A percentile compares a stretch with the other conserved stretches of the same genome.
These are phyloP conservation scores for Calidris pugnax DNA, from an alignment of 2,113 vertebrate genomes.

Conservation along the genomic window DNA sequence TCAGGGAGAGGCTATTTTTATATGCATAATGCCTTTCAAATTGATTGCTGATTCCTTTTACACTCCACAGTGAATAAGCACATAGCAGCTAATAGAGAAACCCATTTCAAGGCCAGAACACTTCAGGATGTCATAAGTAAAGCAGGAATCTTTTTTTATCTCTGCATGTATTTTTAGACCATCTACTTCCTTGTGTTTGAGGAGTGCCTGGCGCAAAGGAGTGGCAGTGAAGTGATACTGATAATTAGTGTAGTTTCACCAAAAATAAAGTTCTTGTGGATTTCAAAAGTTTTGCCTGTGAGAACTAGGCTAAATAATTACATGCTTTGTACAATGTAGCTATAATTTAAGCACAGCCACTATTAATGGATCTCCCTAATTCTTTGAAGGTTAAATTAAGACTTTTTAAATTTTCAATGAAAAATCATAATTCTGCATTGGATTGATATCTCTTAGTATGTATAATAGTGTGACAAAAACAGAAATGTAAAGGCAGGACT, in stretches of 20 bases:
- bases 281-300: background rate
- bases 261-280: background rate
- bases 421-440: background rate
- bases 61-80: conserved; percentile 16
- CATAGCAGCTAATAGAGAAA: conserved; percentile 21
- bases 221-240: background rate
- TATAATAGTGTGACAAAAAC: no score
- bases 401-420: background rate
- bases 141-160: conserved; percentile 31
- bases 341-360: background rate
- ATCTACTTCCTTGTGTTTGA: background rate
- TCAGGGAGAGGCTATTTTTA: conserved; percentile 41
- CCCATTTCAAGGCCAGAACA: conserved; percentile 18
- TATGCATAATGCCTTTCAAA: conserved; percentile 21
- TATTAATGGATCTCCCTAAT: background rate
- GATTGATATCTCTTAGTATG: background rate
- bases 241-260: background rate
- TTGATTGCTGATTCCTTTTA: conserved; percentile 36
- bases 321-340: fast-evolving
- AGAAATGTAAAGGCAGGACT: background rate
- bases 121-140: conserved; percentile 37
- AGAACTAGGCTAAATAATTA: background rate
- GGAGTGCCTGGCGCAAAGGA: background rate
- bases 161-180: conserved; percentile 36
- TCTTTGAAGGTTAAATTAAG: background rate